Conservation (phyloP, 2,797 vertebrate species). For the Channallabes apus region DNA sequence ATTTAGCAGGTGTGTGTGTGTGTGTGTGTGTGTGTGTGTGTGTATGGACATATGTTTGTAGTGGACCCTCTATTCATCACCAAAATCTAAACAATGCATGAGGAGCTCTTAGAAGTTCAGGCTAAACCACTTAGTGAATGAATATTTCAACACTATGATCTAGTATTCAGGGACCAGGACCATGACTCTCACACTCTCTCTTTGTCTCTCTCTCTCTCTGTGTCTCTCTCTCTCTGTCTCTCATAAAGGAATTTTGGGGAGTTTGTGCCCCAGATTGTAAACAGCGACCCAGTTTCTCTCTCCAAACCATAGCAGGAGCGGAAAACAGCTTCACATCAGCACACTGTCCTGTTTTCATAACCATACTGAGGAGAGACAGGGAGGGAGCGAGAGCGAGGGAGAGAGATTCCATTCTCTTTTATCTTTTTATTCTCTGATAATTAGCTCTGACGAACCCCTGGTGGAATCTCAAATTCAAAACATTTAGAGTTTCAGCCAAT, state of each 20-base stretch:
- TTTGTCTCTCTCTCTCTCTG: slow-evolving; percentile 9
- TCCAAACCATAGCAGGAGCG: slow-evolving; percentile 18
- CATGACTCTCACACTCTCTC: slow-evolving; percentile 31
- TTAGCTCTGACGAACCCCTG: background rate
- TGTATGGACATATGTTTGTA: background rate
- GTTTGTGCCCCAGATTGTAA: slow-evolving; percentile 33
- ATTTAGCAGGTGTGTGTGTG: slow-evolving; percentile 6
- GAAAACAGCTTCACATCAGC: slow-evolving; percentile 18
- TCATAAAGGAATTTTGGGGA: background rate
- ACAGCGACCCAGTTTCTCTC: slow-evolving; percentile 28
- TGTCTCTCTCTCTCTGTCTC: slow-evolving; percentile 7
- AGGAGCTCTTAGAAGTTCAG: slow-evolving; percentile 81
- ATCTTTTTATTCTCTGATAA: slow-evolving; percentile 3
- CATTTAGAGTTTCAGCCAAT: background rate
- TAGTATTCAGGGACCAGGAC: slow-evolving; percentile 60
- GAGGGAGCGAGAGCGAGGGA: too few relatives aligned
- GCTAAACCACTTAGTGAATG: slow-evolving; percentile 93
- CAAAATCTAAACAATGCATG: slow-evolving; percentile 90
- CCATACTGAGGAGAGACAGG: background rate
- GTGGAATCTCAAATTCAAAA: background rate
- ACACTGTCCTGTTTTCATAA: slow-evolving; percentile 6
- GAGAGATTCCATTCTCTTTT: background rate
- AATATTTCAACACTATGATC: slow-evolving; percentile 89
- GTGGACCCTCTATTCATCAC: slow-evolving; percentile 59
- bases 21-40: slow-evolving; percentile 19